phyloP scores from a whole-genome alignment of 1,140 invertebrate species.

The Drosophila grimshawi region DNA sequence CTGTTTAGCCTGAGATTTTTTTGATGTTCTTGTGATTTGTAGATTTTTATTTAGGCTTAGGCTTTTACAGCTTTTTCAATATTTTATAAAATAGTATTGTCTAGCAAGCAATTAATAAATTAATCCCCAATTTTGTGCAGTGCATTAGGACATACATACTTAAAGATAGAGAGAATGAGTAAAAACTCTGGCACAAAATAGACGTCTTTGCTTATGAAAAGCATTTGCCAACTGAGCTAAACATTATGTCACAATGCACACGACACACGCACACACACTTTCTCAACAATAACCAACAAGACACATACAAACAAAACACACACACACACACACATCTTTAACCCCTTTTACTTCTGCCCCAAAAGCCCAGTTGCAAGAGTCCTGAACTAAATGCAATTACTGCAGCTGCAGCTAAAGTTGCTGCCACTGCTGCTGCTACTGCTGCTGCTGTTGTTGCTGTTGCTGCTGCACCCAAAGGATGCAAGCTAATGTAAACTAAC shows the following conservation, averaged over 20 bases:
- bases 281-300: conserved; percentile 18
- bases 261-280: conserved; percentile 11
- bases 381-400: conserved; percentile 76
- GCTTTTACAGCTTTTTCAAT: too few species aligned
- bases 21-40: too few species aligned
- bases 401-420: conserved; percentile 39
- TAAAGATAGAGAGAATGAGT: not conserved
- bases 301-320: conserved; percentile 13
- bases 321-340: conserved; percentile 23
- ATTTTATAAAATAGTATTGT: not conserved
- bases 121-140: not conserved
- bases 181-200: conserved; percentile 9
- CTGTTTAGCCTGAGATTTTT: too few species aligned
- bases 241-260: conserved; percentile 47
- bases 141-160: not conserved
- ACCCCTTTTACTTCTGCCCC: conserved; percentile 9
- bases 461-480: conserved; percentile 50
- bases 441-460: conserved; percentile 18
- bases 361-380: conserved; percentile 38
- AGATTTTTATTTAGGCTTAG: too few species aligned
- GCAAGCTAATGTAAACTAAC: conserved; percentile 65
- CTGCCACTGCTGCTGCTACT: conserved; percentile 15
- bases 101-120: not conserved
- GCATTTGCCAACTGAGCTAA: conserved; percentile 54
- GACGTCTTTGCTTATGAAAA: conserved; percentile 36